phyloP scores from a whole-genome alignment of 2,113 vertebrate species.

The Leptocoma aspasia region DNA sequence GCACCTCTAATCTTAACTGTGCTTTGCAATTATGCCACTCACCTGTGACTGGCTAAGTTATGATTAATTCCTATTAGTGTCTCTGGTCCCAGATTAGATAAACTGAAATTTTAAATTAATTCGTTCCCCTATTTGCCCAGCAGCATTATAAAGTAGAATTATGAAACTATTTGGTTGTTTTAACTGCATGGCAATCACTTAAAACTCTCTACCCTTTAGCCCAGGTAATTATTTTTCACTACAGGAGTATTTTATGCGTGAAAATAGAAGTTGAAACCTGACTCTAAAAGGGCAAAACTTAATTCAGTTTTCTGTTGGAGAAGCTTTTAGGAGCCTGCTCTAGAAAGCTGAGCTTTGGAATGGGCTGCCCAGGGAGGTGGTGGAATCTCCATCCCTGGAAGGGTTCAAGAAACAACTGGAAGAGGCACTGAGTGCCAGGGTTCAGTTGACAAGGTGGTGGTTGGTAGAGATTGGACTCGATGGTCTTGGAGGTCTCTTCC shows the following conservation, averaged over 20 bases:
- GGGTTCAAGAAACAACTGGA: not conserved
- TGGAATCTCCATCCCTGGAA: not conserved
- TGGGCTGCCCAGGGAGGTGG: not conserved
- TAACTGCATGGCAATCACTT: not conserved
- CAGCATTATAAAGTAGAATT: not conserved
- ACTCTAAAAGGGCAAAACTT: not conserved
- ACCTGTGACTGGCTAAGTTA: slow-evolving; percentile 25
- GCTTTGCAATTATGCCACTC: slow-evolving; percentile 23
- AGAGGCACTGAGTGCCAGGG: not conserved
- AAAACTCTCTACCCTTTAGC: not conserved
- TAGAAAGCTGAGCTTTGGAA: not conserved
- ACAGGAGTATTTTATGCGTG: not conserved
- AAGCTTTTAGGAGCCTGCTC: not conserved
- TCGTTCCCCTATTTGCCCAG: not conserved
- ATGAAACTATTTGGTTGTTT: not conserved
- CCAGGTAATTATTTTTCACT: slow-evolving; percentile 14
- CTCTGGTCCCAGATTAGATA: slow-evolving; percentile 11
- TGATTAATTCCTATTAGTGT: slow-evolving; percentile 22
- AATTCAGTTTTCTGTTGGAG: not conserved
- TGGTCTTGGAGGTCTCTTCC: not conserved
- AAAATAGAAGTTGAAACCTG: not conserved
- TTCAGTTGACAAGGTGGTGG: not conserved
- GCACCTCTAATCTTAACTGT: not conserved
- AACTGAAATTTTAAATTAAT: slow-evolving; percentile 13
- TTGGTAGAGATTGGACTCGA: accelerated